Evolutionary conservation across 2,797 vertebrate species (phyloP).

Genomic region (Platalea minor): DNA sequence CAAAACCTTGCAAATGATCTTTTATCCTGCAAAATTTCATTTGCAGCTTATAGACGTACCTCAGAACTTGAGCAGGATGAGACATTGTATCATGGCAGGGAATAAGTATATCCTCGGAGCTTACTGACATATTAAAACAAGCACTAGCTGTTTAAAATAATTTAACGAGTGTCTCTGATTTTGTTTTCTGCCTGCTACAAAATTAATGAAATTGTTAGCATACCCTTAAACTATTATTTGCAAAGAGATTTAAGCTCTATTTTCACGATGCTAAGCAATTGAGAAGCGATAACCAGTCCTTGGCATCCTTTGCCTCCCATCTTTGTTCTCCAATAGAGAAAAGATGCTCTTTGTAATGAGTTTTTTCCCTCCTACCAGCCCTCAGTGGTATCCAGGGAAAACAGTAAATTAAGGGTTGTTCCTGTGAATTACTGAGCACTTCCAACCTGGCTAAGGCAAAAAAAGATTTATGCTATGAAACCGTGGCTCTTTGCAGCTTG

Average conservation of each 20-base stretch:
- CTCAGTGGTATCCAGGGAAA: slow-evolving; percentile 47
- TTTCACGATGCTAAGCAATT: slow-evolving; percentile 12
- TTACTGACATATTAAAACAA: neutral
- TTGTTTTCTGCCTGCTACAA: neutral
- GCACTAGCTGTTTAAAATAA: neutral
- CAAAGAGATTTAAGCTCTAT: neutral
- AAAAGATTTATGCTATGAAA: slow-evolving; percentile 66
- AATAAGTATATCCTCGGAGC: neutral
- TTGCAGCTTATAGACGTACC: neutral
- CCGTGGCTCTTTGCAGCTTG: slow-evolving; percentile 23
- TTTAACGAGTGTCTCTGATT: neutral
- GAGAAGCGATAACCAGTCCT: neutral
- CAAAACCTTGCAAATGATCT: neutral
- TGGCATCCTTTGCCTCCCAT: neutral
- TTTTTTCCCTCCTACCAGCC: slow-evolving; percentile 39
- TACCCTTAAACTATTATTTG: neutral
- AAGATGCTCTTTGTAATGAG: slow-evolving; percentile 32
- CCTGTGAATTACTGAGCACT: slow-evolving; percentile 66
- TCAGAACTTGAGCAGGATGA: neutral
- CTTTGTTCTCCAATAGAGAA: slow-evolving; percentile 26
- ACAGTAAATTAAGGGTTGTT: slow-evolving; percentile 66
- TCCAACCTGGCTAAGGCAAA: slow-evolving; percentile 49
- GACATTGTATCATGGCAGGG: neutral
- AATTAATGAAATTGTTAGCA: neutral
- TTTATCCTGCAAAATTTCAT: neutral